Base-by-base conservation (phyloP, 2,113 vertebrate species). In the Sminthopsis crassicaudata region DNA sequence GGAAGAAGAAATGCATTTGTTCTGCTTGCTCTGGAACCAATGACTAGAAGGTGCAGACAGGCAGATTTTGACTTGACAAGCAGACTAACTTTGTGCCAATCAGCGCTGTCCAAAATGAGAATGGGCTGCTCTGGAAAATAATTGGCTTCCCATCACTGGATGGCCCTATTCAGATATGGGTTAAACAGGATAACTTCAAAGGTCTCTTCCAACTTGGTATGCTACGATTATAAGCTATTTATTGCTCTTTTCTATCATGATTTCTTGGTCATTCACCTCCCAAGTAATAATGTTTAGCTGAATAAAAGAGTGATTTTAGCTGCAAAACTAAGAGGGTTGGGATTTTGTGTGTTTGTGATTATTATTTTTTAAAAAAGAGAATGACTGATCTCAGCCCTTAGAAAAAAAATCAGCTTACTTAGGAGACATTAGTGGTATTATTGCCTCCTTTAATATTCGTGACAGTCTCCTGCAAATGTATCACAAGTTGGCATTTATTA, bases 401-500 rank as follows among this genome's bases (percentile, higher is more conserved):
- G 98, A 99, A 98, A 98, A 98, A 99, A 98, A 98, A 99, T 98
- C 98, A 97, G 98, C 98, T 98, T 98, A 98, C 98, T 99, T 98
- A 98, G 98, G 98, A 98, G 98, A 98, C 99, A 99, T 98, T 98
- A 98, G 91, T 98, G 97, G 98, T 97, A 98, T 99, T 99, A 99
- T 99, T 99, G 98, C 99, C 99, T 98, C 96, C 98, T 98, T 98
- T 98, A 98, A 99, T 99, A 98, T 98, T 98, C 96, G 98, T 99
- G 99, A 99, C 99, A 99, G 98, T 98, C 97, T 98, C 99, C 99
- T 98, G 99, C 99, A 99, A 99, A 99, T 99, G 99, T 99, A 99
- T 99, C 99, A 99, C 98, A 99, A 98, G 98, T 98, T 99, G 99
- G 99, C 99, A 99, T 99, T 99, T 99, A 99, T 99, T 99, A 99